Conservation (phyloP, 2,797 vertebrate genomes). For the Atherinosoma microstoma region DNA sequence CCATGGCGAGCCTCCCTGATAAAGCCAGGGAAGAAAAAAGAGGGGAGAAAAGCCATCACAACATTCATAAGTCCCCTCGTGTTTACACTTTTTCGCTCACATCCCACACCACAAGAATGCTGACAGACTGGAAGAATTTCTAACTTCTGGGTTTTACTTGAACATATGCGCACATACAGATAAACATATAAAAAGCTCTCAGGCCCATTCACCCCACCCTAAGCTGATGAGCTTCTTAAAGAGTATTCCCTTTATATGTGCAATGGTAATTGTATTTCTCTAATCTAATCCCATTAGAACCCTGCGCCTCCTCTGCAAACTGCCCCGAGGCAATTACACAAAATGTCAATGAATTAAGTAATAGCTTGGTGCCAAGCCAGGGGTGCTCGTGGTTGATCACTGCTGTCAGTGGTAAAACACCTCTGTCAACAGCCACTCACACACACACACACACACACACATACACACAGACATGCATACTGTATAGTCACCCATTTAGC, state of each 20-base stretch:
- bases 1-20: constrained; percentile 74
- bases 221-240: constrained; percentile 54
- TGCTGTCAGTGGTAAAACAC: constrained; percentile 82
- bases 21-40: constrained; percentile 56
- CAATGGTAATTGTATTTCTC: constrained; percentile 85
- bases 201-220: constrained; percentile 8
- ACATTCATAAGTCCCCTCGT: constrained; percentile 55
- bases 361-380: constrained; percentile 83
- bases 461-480: constrained; percentile 10
- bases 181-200: constrained; percentile 16
- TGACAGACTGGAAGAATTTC: neutral
- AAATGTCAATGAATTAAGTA: constrained; percentile 89
- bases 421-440: constrained; percentile 76
- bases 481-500: constrained; percentile 64
- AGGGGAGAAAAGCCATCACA: constrained; percentile 15
- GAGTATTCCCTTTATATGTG: constrained; percentile 77
- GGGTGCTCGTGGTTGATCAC: constrained; percentile 75
- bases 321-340: constrained; percentile 83
- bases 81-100: constrained; percentile 23
- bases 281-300: constrained; percentile 85
- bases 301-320: constrained; percentile 76
- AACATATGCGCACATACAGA: constrained; percentile 5
- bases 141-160: constrained; percentile 3
- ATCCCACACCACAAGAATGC: constrained; percentile 8
- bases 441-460: constrained; percentile 30